Evolutionary conservation across 2,797 vertebrate genomes (phyloP), one percentile per base, ranked within the genome.

Genomic region (Salmo trutta): DNA sequence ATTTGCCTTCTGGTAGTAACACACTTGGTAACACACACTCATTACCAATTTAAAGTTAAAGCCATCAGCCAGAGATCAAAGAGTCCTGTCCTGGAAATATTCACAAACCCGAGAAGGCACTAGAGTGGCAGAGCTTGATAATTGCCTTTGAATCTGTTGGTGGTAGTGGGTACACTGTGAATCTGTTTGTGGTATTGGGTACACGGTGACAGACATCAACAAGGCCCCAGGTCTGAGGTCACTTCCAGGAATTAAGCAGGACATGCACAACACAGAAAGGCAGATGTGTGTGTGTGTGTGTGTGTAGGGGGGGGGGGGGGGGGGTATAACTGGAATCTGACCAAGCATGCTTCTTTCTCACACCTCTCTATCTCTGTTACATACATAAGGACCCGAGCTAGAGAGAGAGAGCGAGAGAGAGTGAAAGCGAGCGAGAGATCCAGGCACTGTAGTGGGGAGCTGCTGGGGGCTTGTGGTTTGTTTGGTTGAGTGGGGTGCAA

Each of bases 261-360:
- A 70, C n/a, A 70, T 47, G 36, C 21, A 51, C n/a, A 47, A 77
- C n/a, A 17, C 0, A 19, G 21, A 31, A 31, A 31, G 53, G 41
- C 12, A 47, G 2, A 3, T 59, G 72, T 73, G 41, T 41, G 41
- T 71, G 69, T 71, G 36, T 24, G 19, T 52, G 47, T 27, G 66
- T 71, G 69, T 41, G n/a, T n/a, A n/a, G n/a, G n/a, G n/a, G n/a
- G n/a, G 1, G 24, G 24, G 24, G 24, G 24, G 36, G 31, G 41
- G 54, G 51, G 31, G n/a, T 59, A 72, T 69, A 24, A 74, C 71
- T 76, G 81, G 74, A 73, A 69, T 75, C 66, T 75, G 67, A 74
- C 76, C 73, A 75, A 75, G 51, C 41, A 73, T 82, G 74, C 77
- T 76, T 82, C 75, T 79, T 74, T 82, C 75, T 77, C 74, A 82